Conservation (phyloP, 2,797 vertebrate species). For the Tokudaia muenninki region DNA sequence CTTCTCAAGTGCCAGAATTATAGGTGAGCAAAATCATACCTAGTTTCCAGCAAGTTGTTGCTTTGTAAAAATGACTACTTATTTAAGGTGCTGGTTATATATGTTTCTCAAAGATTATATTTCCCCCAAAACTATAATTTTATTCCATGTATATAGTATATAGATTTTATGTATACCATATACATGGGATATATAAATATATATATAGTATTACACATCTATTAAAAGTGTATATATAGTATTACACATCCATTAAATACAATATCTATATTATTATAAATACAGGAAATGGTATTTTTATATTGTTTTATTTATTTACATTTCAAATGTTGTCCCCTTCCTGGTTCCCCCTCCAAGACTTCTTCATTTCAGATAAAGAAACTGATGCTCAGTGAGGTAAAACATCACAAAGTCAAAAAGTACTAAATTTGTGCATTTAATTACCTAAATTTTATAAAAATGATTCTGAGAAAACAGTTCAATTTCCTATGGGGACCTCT, state of each 20-base stretch:
- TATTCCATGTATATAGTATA: neutral
- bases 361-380: neutral
- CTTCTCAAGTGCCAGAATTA: neutral
- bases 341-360: neutral
- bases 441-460: constrained; percentile 26
- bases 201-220: neutral
- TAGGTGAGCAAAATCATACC: neutral
- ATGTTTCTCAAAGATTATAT: constrained; percentile 15
- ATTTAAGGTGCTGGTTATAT: neutral
- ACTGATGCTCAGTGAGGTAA: neutral
- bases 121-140: constrained; percentile 5
- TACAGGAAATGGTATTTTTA: neutral
- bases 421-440: constrained; percentile 30
- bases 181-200: too few species aligned
- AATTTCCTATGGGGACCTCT: neutral
- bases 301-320: neutral
- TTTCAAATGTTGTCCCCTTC: neutral
- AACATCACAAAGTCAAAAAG: constrained; percentile 31
- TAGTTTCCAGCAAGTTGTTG: neutral
- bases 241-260: neutral
- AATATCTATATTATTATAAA: neutral
- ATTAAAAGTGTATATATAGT: neutral
- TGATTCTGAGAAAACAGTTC: constrained; percentile 16
- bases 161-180: neutral
- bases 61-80: constrained; percentile 37